Evolutionary conservation across 2,888 invertebrate genomes (phyloP).

Genomic region (Trichogramma evanescens): DNA sequence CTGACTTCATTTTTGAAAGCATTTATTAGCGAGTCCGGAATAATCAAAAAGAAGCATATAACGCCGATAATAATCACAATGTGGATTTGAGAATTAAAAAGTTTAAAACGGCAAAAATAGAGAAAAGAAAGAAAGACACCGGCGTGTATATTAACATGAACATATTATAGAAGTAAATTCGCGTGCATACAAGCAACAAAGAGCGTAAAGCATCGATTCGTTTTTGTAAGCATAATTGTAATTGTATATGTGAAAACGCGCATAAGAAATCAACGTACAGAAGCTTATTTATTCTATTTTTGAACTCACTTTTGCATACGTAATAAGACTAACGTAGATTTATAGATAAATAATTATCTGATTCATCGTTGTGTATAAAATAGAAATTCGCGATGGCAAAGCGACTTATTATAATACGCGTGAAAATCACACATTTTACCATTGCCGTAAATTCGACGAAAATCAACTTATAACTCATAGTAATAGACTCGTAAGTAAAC

Average conservation of each 20-base stretch:
- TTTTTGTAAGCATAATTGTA: too few species aligned
- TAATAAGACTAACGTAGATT: constrained; percentile 6
- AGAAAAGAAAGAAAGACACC: constrained; percentile 10
- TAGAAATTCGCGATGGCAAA: constrained; percentile 13
- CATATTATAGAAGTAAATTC: neutral
- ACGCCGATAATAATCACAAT: neutral
- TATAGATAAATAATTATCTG: constrained; percentile 5
- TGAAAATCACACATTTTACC: too few species aligned
- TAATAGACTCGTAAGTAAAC: too few species aligned
- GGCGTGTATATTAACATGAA: constrained; percentile 12
- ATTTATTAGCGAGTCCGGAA: constrained; percentile 5
- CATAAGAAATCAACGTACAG: neutral
- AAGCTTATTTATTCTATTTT: constrained; percentile 23
- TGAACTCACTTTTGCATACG: constrained; percentile 15
- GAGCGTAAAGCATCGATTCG: constrained; percentile 2
- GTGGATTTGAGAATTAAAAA: constrained; percentile 22
- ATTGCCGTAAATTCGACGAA: too few species aligned
- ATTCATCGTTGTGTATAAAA: constrained; percentile 9
- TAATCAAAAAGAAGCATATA: constrained; percentile 6
- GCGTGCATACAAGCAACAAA: constrained; percentile 14
- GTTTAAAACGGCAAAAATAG: constrained; percentile 18
- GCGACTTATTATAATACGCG: constrained; percentile 10
- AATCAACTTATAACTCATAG: too few species aligned
- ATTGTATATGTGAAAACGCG: too few species aligned
- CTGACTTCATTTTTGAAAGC: too few species aligned